Conservation (phyloP, 2,113 vertebrate genomes). For the Vulpes vulpes region DNA sequence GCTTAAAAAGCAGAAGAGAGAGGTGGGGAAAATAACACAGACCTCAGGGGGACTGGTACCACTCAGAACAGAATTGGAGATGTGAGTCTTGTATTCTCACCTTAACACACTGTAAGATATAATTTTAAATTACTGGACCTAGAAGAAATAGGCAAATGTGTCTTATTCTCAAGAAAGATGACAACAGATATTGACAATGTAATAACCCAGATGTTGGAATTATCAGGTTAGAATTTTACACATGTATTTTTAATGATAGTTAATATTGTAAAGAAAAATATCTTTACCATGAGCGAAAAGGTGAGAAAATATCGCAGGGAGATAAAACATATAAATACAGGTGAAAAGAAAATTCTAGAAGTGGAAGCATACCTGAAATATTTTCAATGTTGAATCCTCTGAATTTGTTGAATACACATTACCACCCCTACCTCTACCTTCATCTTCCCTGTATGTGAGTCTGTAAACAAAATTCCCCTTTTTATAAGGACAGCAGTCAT, state of each 20-base stretch:
- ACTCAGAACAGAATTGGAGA: background rate
- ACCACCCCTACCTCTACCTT: background rate
- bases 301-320: no score
- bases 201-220: background rate
- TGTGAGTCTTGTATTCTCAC: background rate
- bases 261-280: background rate
- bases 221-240: background rate
- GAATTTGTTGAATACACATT: background rate
- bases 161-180: background rate
- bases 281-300: background rate
- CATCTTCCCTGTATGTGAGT: background rate
- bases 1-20: background rate
- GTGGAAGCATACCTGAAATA: background rate
- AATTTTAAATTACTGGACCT: background rate
- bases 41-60: fast-evolving
- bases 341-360: background rate
- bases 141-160: background rate
- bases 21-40: background rate
- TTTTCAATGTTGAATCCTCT: background rate
- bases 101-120: background rate
- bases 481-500: background rate
- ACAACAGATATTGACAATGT: background rate
- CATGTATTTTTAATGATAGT: background rate
- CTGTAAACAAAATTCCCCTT: background rate
- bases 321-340: background rate